Percentiles rank a stretch among this genome's conserved stretches.
These are phyloP conservation scores for Diploptera punctata DNA, from an alignment of 2,888 invertebrate species.

Conservation along the genomic window DNA sequence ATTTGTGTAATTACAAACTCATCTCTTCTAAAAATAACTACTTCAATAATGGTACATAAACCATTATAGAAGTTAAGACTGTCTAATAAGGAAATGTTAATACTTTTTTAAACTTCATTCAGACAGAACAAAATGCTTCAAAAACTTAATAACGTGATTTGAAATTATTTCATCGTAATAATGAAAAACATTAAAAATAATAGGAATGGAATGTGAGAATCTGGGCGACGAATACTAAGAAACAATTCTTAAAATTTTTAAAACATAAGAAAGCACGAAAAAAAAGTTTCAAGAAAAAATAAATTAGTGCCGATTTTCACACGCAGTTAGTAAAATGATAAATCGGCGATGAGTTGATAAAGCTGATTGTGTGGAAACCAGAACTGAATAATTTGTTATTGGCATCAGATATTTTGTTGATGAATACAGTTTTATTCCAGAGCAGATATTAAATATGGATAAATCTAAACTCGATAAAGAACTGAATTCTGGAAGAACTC, in stretches of 20 bases:
- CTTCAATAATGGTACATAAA: background rate
- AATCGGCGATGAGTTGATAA: background rate
- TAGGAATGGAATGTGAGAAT: too few species aligned
- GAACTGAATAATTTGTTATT: background rate
- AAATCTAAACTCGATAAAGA: background rate
- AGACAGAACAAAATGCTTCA: too few species aligned
- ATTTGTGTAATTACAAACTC: too few species aligned
- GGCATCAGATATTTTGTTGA: slow-evolving; percentile 9
- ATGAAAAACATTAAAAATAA: background rate
- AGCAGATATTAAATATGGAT: background rate
- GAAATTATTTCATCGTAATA: slow-evolving; percentile 6
- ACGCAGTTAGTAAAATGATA: background rate
- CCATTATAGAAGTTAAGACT: background rate
- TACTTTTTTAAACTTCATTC: background rate
- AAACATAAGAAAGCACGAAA: background rate
- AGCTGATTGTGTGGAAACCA: background rate
- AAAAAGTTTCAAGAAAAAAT: background rate
- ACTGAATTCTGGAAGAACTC: slow-evolving; percentile 5
- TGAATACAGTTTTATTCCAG: slow-evolving; percentile 10
- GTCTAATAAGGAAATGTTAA: background rate
- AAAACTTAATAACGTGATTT: background rate
- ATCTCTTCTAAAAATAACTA: background rate
- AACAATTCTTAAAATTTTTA: background rate
- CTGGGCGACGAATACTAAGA: background rate
- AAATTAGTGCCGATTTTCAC: background rate